phyloP scores from a whole-genome alignment of 2,113 vertebrate genomes.

The Scophthalmus maximus region DNA sequence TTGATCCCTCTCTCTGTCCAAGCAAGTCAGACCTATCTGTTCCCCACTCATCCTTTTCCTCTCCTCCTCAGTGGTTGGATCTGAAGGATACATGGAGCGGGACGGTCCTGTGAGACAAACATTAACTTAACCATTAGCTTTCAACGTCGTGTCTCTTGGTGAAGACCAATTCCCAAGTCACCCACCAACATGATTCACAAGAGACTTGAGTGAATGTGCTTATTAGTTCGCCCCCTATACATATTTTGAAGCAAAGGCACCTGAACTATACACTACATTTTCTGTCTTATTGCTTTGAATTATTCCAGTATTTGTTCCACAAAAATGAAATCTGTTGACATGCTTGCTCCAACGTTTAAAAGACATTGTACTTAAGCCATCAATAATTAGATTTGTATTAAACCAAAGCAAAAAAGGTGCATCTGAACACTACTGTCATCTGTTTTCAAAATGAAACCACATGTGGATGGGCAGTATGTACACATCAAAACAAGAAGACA shows the following conservation, averaged over 20 bases:
- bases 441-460: background rate
- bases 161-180: conserved; percentile 27
- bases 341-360: background rate
- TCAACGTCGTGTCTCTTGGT: conserved; percentile 3
- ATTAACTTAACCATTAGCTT: conserved; percentile 38
- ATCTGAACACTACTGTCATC: too few species aligned
- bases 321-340: background rate
- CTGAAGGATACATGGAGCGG: conserved; percentile 86
- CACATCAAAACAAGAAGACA: background rate
- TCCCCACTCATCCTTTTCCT: conserved; percentile 89
- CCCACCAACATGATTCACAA: conserved; percentile 1
- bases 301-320: background rate
- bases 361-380: too few species aligned
- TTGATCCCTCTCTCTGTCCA: conserved; percentile 87
- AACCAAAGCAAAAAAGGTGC: too few species aligned
- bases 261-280: background rate
- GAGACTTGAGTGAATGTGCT: background rate
- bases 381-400: too few species aligned
- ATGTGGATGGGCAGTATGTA: too few species aligned
- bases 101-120: conserved; percentile 71
- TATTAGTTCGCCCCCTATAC: background rate
- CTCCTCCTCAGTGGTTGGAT: conserved; percentile 88
- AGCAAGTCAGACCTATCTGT: conserved; percentile 87
- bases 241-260: too few species aligned
- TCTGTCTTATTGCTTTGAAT: background rate